Evolutionary conservation across 2,888 invertebrate genomes (phyloP), one percentile per base, ranked within the genome.

Genomic region (Ephialtes manifestator): DNA sequence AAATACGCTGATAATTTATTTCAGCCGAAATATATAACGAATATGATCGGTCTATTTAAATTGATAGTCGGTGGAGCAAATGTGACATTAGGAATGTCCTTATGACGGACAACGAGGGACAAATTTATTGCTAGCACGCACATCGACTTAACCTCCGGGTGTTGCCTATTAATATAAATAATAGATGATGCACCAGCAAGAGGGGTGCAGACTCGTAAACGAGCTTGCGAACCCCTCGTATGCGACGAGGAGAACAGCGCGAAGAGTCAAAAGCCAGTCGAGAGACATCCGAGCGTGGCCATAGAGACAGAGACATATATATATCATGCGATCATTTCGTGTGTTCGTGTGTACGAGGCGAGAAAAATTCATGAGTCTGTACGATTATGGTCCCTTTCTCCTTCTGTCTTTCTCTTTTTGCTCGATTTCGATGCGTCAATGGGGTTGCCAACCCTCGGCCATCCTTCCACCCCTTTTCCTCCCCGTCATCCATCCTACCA

Each of bases 101-200:
- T 13, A 43, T 58, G 72, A 72, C 58, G 51, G 48, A 35, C 53
- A 35, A 71, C 39, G 71, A 48, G 68, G 68, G 68, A 68, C 70
- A 70, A 63, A 79, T 74, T 83, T 55, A 58, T 55, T 71, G 63
- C 35, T 10, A 48, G 74, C 75, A 77, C 70, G 77, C 20, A 65
- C 51, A 76, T 51, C 83, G 79, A 76, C 58, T 81, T 75, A 53
- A 74, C 67, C 51, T 63, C 60, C 76, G 65, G 60, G 81, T 81
- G 85, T 74, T 84, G 86, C 84, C 89, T 89, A 89, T 90, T 92
- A 91, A 92, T 91, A 91, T 92, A 90, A 93, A 93, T 93, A 92
- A 92, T 92, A 90, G 89, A 92, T 89, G 90, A 87, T 80, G 65
- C 84, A 65, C 53, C 28, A 24, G 71, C 48, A 46, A 65, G 83